Base-by-base conservation (phyloP, 2,113 vertebrate species). In the Pitta sordida region DNA sequence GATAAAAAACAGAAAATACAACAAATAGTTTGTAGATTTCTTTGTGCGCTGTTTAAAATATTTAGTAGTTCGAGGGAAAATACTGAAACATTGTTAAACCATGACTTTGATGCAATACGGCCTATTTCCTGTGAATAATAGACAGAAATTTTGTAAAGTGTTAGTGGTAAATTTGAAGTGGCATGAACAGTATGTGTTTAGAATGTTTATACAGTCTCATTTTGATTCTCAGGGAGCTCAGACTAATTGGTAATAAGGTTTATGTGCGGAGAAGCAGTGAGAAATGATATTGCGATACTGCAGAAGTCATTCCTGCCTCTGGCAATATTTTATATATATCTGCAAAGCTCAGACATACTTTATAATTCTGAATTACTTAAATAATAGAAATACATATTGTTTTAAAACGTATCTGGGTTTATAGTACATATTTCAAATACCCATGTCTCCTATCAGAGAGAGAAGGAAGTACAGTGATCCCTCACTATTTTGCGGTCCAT, bases 221-320 rank as follows among this genome's bases (percentile, higher is more conserved):
- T 83, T 89, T 97, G 95, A 95, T 79, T 95, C 89, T 93, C 43
- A 59, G 63, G 69, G 93, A 93, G 46, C 75, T 95, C 78, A 29
- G 48, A 90, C 95, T 97, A 95, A 97, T 96, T 97, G 95, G 95
- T 96, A 97, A 92, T 91, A 79, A 93, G 65, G 90, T 96, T 97
- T 97, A 93, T 87, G 56, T 86, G 69, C 6, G 19, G 87, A 1
- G 24, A 91, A 96, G 80, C 67, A 71, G 37, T 44, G 52, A 94
- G 91, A 82, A 87, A 41, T 78, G 94, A 80, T 92, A 91, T 8
- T 70, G 91, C 91, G 69, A 94, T 59, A 71, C 59, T 64, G 36
- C 81, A 94, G 83, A 96, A 97, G 48, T 34, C 8, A 84, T 89
- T 69, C 59, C 59, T 73, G 85, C 86, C 75, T 69, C 52, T 64